Base-by-base conservation (phyloP, 2,113 vertebrate species). In the Passerina amoena region DNA sequence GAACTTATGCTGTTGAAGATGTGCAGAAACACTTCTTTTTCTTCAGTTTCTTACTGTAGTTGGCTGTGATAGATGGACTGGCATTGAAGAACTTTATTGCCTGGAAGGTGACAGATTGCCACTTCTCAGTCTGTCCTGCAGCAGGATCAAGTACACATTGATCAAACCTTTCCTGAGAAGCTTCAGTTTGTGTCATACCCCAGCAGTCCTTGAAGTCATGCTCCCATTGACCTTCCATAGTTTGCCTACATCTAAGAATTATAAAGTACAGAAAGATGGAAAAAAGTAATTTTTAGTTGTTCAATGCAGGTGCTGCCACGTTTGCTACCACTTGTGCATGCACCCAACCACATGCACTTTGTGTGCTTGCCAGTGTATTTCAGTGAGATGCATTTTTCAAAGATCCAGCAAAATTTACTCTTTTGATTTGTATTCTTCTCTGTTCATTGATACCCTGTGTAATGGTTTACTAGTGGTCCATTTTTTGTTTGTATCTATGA, bases 301-400 rank as follows among this genome's bases (percentile, higher is more conserved):
- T 82, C 30, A 33, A 0, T 47, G 27, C 15, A 13, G 9, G 4
- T 10, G 8, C 15, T 15, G 38, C 25, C 12, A 5, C 10, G 4
- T 14, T 1, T 14, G 15, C 44, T 16, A 33, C 14, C 9, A 4
- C 12, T 9, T 7, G 1, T 14, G 9, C 47, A 12, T 23, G 6
- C 20, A 9, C 6, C 6, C 11, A 63, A 20, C n/a, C 12, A 20
- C 10, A 2, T 44, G 12, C 7, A 11, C 53, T 12, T 77, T 4
- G 6, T 54, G 5, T 56, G 24, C 42, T 60, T 73, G 31, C 27
- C 27, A 45, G 1, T 16, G 5, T 78, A 30, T 64, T 66, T 80
- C 21, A 30, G 38, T 54, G 23, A 53, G 14, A 75, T 23, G 19
- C 28, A 10, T 25, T 89, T 88, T 53, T 82, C 60, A 66, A 71